Evolutionary conservation across 2,888 invertebrate genomes (phyloP).

Genomic region (Lordiphosa andalusiaca): DNA sequence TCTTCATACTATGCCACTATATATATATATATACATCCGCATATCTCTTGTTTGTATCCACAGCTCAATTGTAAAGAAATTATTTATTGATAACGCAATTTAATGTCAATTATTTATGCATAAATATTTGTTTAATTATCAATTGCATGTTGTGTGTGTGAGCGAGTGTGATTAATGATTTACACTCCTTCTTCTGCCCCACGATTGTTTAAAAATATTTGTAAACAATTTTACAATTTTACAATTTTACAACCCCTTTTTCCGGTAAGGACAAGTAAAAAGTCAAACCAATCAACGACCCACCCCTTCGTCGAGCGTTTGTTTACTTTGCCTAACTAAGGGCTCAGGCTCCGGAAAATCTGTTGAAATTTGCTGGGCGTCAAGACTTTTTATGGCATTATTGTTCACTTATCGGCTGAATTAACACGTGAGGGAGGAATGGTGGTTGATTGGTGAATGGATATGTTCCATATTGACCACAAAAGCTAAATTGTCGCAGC

Average conservation of each 20-base stretch:
- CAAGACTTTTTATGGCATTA: constrained; percentile 68
- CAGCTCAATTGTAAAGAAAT: constrained; percentile 73
- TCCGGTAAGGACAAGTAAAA: constrained; percentile 27
- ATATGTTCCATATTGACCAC: constrained; percentile 39
- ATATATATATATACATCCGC: no score
- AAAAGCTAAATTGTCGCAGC: constrained; percentile 65
- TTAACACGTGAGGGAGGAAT: constrained; percentile 60
- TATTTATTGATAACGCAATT: constrained; percentile 77
- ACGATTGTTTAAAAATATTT: constrained; percentile 50
- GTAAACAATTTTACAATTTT: constrained; percentile 31
- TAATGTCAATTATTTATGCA: constrained; percentile 77
- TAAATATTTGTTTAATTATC: constrained; percentile 72
- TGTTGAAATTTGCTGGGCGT: constrained; percentile 37
- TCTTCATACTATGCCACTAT: constrained; percentile 1
- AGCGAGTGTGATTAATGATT: constrained; percentile 17
- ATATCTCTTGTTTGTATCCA: constrained; percentile 30
- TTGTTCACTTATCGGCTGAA: constrained; percentile 79
- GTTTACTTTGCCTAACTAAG: constrained; percentile 39
- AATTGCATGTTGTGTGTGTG: constrained; percentile 41
- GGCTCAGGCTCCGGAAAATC: constrained; percentile 26
- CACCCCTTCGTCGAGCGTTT: constrained; percentile 3
- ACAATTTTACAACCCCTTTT: constrained; percentile 6
- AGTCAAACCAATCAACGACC: constrained; percentile 35
- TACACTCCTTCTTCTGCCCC: no score
- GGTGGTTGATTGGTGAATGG: constrained; percentile 18